Evolutionary conservation across 2,888 invertebrate genomes (phyloP), one percentile per base, ranked within the genome.

Genomic region (Aphidoletes aphidimyza): DNA sequence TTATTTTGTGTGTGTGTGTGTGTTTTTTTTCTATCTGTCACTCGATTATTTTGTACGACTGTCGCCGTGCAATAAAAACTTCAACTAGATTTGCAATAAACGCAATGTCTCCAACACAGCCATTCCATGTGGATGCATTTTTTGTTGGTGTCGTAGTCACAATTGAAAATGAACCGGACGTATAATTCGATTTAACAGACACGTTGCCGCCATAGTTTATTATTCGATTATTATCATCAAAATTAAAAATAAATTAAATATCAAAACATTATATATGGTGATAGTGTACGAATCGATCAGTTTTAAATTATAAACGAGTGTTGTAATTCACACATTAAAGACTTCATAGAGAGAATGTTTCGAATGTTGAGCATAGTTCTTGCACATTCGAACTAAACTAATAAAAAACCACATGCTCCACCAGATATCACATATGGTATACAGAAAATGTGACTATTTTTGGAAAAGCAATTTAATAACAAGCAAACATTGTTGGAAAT

Each of bases 171-270:
- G 11, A 11, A 47, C 6, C 47, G 17, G 17, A 47, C 11, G 47
- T 14, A 47, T 19, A 47, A 47, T 47, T 34, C 69, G 34, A 30
- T 69, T 69, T 14, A 69, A 69, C 34, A 69, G 69, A 69, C 69
- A 14, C 69, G 5, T 9, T 69, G 69, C 30, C 69, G 69, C 69
- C 69, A 54, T 6, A n/a, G 22, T 54, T 54, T 22, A 22, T 54
- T 54, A 54, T 54, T 54, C 2, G 54, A 54, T 54, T 5, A n/a
- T n/a, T n/a, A 5, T 9, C 54, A 54, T 54, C 54, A 54, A 54
- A 47, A 54, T 54, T 54, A 54, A 54, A 54, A 54, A 54, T 22
- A 22, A 54, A 54, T 54, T 54, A 54, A 54, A 54, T 54, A 22
- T 54, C 22, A 54, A n/a, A n/a, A n/a, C n/a, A n/a, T n/a, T n/a